Base-by-base conservation (phyloP, 1,140 invertebrate species). In the Rhyacophila brunnea region DNA sequence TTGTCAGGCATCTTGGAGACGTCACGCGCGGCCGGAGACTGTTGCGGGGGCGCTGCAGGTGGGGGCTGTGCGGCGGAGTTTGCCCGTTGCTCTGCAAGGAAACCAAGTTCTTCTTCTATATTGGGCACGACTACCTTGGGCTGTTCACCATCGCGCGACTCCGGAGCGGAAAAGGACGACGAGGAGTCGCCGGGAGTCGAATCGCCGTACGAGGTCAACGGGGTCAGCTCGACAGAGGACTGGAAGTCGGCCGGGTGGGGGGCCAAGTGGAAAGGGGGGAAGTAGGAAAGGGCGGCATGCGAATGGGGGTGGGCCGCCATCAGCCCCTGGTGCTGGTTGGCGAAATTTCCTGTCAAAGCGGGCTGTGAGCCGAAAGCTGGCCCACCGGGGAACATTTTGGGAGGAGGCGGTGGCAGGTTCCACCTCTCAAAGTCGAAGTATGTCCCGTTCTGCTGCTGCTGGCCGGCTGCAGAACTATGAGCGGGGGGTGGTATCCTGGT, bases 91-190 rank as follows among this genome's bases (percentile, higher is more conserved):
- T 85, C 83, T 71, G 81, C 78, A 72, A 92, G 77, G 74, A 89
- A 90, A 72, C 86, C 86, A 68, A 91, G 77, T 78, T 92, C 89
- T 76, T 92, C 88, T 73, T 91, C 89, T 73, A 92, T 90, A 80
- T 91, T 89, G 58, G 89, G 89, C 66, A 91, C 88, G 66, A 91
- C 88, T 63, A 91, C 88, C 80, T 91, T 88, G 57, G 87, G 86
- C 71, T 85, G 83, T 68, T 87, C 85, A 60, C 87, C 85, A 67
- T 81, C 79, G 71, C 75, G 78, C 67, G 74, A 80, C 76, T 80
- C 78, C 62, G 78, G 73, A 50, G 75, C 75, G 52, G 76, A 77
- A 73, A 76, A 77, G 55, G 75, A 78, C 70, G 76, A 76, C 14
- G 53, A 44, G 13, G 56, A 46, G 47, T 49, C 63, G 50, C 38